Evolutionary conservation across 2,888 invertebrate species (phyloP), one percentile per base, ranked within the genome.

Genomic region (Drosophila fulvimacula): DNA sequence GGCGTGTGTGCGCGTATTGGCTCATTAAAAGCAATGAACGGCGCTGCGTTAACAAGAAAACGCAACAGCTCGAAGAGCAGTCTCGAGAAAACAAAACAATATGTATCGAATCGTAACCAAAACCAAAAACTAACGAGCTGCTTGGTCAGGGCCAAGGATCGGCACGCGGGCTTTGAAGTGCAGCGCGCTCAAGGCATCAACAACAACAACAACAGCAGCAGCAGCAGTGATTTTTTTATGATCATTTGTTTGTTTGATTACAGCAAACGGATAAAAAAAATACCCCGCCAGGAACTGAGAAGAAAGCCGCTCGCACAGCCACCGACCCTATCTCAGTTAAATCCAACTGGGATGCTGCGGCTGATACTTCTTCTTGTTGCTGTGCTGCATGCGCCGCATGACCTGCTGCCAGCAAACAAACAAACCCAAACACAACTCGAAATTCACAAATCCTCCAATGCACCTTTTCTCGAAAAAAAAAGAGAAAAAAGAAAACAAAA

Each of bases 161-260:
- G 89, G 89, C 66, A 52, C 19, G 27, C 48, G n/a, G 41, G 32
- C 89, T 84, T 84, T 84, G 84, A 84, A 77, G 85, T 84, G 24
- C 53, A 59, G 53, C 49, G 73, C 63, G 73, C 84, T 71, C 60
- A 62, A 66, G 81, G 76, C 82, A 89, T 41, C 27, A 68, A 65
- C 46, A 70, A 73, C 69, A 67, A 61, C 21, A 58, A 52, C 41
- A 51, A 30, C 30, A 42, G 7, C 61, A 42, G 11, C 36, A 30
- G n/a, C 58, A 49, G 21, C 34, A 15, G 34, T 38, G 39, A 64
- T 69, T 81, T 82, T 82, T 87, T 84, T 89, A 81, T 81, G 76
- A 83, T 72, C 79, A 82, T 79, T 79, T 76, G 76, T 67, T 73
- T 83, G 87, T 89, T 89, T 85, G 85, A 88, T 88, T 82, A 78